A percentile compares a stretch with the other conserved stretches of the same genome.
Evolutionary conservation across 2,113 vertebrate genomes (phyloP).

Genomic region (Synodontis membranacea): DNA sequence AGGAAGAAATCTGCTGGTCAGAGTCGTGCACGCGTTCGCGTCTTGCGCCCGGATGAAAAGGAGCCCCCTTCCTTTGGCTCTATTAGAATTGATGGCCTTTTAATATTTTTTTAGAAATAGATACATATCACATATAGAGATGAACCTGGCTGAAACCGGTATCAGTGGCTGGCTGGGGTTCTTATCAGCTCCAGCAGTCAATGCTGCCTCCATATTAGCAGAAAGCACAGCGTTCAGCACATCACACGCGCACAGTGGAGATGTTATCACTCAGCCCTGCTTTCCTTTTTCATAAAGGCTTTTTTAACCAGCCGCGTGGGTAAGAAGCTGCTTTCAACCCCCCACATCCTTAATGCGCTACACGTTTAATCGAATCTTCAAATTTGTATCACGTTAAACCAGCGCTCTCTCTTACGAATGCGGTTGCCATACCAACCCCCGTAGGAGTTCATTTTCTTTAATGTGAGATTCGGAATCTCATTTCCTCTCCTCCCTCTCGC

Average conservation of each 20-base stretch:
- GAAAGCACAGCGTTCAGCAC: slow-evolving; percentile 33
- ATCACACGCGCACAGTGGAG: slow-evolving; percentile 20
- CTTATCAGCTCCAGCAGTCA: slow-evolving; percentile 28
- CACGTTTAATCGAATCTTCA: slow-evolving; percentile 73
- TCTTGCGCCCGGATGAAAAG: background rate
- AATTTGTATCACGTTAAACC: slow-evolving; percentile 73
- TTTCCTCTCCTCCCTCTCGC: slow-evolving; percentile 83
- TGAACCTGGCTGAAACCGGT: slow-evolving; percentile 25
- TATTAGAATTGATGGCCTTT: background rate
- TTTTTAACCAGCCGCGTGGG: slow-evolving; percentile 28
- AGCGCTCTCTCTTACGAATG: slow-evolving; percentile 72
- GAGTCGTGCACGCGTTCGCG: background rate
- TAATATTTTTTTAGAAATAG: slow-evolving; percentile 11
- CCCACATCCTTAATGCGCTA: slow-evolving; percentile 65
- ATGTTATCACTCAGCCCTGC: slow-evolving; percentile 47
- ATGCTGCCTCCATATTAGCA: slow-evolving; percentile 35
- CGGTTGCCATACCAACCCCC: slow-evolving; percentile 96
- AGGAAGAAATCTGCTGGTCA: slow-evolving; percentile 2
- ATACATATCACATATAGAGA: slow-evolving; percentile 25
- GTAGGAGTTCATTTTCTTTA: slow-evolving; percentile 96
- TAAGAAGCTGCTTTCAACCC: slow-evolving; percentile 40
- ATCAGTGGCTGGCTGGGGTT: slow-evolving; percentile 26
- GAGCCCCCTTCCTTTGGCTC: background rate
- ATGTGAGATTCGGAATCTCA: slow-evolving; percentile 88
- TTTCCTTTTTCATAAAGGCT: slow-evolving; percentile 34